Evolutionary conservation across 2,797 vertebrate genomes (phyloP), one percentile per base, ranked within the genome.

Genomic region (Xerus rutilus): DNA sequence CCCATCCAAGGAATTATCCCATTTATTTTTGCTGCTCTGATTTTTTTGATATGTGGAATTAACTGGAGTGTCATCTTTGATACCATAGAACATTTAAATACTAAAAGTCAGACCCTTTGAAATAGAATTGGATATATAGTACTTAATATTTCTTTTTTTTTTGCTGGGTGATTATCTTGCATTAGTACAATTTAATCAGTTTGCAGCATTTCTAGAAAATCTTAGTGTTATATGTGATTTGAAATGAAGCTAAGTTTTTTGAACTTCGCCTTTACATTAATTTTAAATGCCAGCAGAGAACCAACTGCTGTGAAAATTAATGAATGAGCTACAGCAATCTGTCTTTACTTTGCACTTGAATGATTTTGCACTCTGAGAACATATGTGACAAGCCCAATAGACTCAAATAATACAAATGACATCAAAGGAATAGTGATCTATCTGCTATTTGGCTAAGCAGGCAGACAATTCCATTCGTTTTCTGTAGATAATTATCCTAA

Each of bases 261-360:
- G 91, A 98, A 98, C 97, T 98, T 98, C 97, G 98, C 97, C 82
- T 97, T 62, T 89, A 92, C 2, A 11, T 98, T 98, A 98, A 98
- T 98, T 98, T 98, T 97, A 98, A 98, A 98, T 98, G 97, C 96
- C 97, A 98, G 95, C 95, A 98, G 98, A 98, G 97, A 98, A 98
- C 97, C 98, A 97, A 98, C 98, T 97, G 98, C 98, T 99, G 98
- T 97, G 98, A 98, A 98, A 98, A 98, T 98, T 98, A 99, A 99
- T 98, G 98, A 98, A 98, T 98, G 97, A 98, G 94, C 95, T 97
- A 12, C 12, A 91, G 30, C 96, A 98, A 96, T 90, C 96, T 98
- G 97, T 97, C 98, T 98, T 98, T 97, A 96, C 97, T 98, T 98
- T 92, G 96, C 94, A 76, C 97, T 97, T 96, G 94, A 98, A 95